Conservation (phyloP, 2,113 vertebrate genomes). For the Parus major region DNA sequence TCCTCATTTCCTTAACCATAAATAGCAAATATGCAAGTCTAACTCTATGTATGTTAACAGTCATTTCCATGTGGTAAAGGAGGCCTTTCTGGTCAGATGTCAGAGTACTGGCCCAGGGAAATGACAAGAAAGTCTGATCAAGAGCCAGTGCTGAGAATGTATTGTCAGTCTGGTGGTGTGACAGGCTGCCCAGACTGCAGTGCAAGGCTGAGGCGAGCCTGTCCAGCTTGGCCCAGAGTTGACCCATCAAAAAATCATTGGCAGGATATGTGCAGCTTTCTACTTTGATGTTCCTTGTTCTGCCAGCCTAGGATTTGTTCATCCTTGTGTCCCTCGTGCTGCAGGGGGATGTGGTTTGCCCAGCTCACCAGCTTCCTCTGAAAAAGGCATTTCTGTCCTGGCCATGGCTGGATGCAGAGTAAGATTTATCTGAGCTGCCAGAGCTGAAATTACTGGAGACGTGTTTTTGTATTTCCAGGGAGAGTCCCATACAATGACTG, state of each 20-base stretch:
- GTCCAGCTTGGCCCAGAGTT: not conserved
- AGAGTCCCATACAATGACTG: not conserved
- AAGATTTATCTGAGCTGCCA: not conserved
- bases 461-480: not conserved
- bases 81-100: not conserved
- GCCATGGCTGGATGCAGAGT: not conserved
- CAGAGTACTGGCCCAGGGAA: not conserved
- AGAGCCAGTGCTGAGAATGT: not conserved
- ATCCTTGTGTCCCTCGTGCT: accelerated
- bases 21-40: not conserved
- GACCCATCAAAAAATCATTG: not conserved
- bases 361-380: not conserved
- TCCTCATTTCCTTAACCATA: not conserved
- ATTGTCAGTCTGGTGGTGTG: not conserved
- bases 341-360: not conserved
- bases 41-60: not conserved
- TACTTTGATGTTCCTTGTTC: not conserved
- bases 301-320: not conserved
- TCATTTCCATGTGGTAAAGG: not conserved
- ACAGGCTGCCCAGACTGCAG: not conserved
- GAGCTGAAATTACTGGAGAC: not conserved
- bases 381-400: not conserved
- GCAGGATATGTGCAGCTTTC: not conserved
- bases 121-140: not conserved
- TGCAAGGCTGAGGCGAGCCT: not conserved